Evolutionary conservation across 2,113 vertebrate species (phyloP), one percentile per base, ranked within the genome.

Genomic region (Vulpes ferrilata): DNA sequence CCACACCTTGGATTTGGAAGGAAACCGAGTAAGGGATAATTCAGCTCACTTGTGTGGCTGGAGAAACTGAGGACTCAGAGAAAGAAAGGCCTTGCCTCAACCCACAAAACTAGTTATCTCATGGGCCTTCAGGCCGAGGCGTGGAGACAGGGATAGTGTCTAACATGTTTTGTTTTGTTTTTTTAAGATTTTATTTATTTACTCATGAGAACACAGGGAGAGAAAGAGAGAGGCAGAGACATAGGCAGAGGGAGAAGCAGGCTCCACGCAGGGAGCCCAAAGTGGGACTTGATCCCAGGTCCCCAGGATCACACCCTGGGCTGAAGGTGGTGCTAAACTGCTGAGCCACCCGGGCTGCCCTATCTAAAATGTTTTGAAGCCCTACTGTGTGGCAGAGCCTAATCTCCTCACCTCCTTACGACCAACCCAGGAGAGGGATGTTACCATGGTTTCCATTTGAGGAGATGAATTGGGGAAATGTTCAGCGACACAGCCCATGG

Each of bases 401-500:
- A 2, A 38, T 92, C 43, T 73, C 11, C 78, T 83, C 27, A 19
- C 15, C n/a, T 43, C 51, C 57, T 93, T 43, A 23, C 22, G n/a
- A 7, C 11, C 30, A 35, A 19, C 48, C 73, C 0, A 2, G 48
- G 12, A 91, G 32, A 22, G 57, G 7, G 5, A 5, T 55, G 1
- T 73, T 89, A 15, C 32, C 60, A 92, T 92, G 23, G 35, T 10
- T 78, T 65, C 35, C 35, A 25, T 16, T 35, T 62, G 35, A 93
- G 55, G 83, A 71, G 57, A 43, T 65, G 38, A 92, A 51, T 73
- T 73, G 71, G 17, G 35, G 35, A 38, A 23, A 55, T 69, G 48
- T 53, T 38, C 55, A 67, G 48, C 0, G 2, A 32, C 19, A 1
- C 57, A 25, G 27, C 11, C 55, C 19, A 0, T 0, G 3, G 38